Evolutionary conservation across 2,797 vertebrate genomes (phyloP).

Genomic region (Myotis vivesi): DNA sequence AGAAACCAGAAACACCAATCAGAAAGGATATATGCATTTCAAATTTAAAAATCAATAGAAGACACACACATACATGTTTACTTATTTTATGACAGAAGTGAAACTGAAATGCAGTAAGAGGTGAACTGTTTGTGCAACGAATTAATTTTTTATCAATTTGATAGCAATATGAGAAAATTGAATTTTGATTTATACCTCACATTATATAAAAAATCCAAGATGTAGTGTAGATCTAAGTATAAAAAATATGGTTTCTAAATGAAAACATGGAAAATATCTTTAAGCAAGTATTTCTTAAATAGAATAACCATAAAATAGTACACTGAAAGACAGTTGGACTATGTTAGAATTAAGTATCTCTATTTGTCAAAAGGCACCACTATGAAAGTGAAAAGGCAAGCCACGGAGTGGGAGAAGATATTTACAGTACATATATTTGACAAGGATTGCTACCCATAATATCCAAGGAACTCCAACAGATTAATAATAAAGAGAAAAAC

Average conservation of each 20-base stretch:
- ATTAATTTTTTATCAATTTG: neutral
- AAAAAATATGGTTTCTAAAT: conserved; percentile 9
- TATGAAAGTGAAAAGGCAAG: neutral
- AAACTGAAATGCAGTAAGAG: neutral
- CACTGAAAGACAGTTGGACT: neutral
- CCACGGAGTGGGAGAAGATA: neutral
- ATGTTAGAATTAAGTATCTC: neutral
- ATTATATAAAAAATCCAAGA: neutral
- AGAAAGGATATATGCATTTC: no score
- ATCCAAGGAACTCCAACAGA: neutral
- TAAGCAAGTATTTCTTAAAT: neutral
- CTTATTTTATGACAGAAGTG: conserved; percentile 1
- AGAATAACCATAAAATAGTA: conserved; percentile 27
- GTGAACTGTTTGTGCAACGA: neutral
- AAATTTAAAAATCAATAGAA: conserved; percentile 2
- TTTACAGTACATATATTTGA: neutral
- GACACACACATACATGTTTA: neutral
- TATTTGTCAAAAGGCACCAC: neutral
- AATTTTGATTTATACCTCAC: conserved; percentile 24
- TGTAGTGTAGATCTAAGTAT: neutral
- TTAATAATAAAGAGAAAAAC: neutral
- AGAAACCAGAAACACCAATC: no score
- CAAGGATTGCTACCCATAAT: neutral
- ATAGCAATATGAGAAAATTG: neutral
- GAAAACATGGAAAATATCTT: conserved; percentile 9